phyloP scores from a whole-genome alignment of 2,797 vertebrate species.

The Dicrostonyx torquatus region DNA sequence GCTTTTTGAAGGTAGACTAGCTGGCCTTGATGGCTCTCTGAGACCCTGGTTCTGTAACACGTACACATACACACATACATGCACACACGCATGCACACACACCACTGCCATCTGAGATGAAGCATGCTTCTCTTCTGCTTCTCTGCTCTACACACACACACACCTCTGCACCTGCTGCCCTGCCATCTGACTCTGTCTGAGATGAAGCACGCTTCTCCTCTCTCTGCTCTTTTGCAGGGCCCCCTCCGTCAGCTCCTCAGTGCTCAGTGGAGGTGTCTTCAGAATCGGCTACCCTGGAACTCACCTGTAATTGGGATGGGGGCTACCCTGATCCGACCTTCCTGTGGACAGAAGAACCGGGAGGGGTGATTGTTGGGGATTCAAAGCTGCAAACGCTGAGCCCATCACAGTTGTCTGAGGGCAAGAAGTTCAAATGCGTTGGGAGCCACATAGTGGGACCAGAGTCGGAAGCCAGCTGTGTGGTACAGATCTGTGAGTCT shows the following conservation, averaged over 20 bases:
- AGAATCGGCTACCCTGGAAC: constrained; percentile 78
- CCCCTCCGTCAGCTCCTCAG: constrained; percentile 84
- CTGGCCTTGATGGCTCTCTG: not conserved
- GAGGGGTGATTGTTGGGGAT: constrained; percentile 76
- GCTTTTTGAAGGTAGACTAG: not conserved
- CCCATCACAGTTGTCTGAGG: constrained; percentile 85
- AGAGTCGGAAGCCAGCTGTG: constrained; percentile 83
- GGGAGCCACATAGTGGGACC: constrained; percentile 83
- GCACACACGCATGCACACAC: not conserved
- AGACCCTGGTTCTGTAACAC: not conserved
- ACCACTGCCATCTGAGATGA: too few species aligned
- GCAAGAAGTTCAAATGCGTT: constrained; percentile 88
- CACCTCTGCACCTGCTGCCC: too few species aligned
- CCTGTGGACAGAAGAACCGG: constrained; percentile 86
- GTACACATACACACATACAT: too few species aligned
- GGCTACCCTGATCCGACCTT: constrained; percentile 91
- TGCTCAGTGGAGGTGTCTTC: constrained; percentile 85
- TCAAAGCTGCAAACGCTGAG: constrained; percentile 85
- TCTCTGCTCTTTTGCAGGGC: constrained; percentile 83
- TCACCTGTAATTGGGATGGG: constrained; percentile 92
- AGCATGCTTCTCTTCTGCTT: too few species aligned
- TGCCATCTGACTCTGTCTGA: not conserved
- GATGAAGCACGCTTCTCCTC: not conserved
- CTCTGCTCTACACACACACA: too few species aligned
- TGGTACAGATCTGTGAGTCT: constrained; percentile 91